These are phyloP conservation scores for Brachionus paranguensis DNA, from an alignment of 1,140 invertebrate species.

Conservation along the genomic window DNA sequence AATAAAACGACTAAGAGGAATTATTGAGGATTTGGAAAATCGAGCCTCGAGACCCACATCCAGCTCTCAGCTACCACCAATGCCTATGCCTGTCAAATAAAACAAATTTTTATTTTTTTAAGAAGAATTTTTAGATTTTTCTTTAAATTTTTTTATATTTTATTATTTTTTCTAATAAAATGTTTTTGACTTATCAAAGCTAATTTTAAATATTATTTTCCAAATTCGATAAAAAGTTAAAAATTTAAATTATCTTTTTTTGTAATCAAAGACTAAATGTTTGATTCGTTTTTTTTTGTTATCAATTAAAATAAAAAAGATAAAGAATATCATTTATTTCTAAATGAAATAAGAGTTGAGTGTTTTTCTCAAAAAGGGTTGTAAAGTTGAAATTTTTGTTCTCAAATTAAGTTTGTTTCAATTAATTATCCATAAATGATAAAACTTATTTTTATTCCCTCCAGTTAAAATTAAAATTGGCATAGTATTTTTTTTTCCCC, in stretches of 20 bases:
- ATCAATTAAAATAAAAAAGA: background rate
- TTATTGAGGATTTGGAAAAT: slow-evolving; percentile 27
- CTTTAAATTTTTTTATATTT: background rate
- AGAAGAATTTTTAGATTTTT: background rate
- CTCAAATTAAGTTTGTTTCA: too few species aligned
- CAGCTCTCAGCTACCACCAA: slow-evolving; percentile 26
- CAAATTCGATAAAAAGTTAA: too few species aligned
- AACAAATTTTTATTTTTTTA: background rate
- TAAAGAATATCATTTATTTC: too few species aligned
- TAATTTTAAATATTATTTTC: background rate
- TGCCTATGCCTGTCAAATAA: slow-evolving; percentile 38
- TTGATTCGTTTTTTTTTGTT: background rate
- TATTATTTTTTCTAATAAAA: background rate
- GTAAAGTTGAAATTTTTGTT: too few species aligned
- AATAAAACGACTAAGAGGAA: slow-evolving; percentile 47
- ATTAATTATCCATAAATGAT: too few species aligned
- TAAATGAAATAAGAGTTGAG: too few species aligned
- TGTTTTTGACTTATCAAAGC: background rate
- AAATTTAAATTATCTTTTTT: background rate
- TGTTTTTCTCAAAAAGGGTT: too few species aligned
- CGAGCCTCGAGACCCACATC: slow-evolving; percentile 17
- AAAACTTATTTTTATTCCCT: too few species aligned
- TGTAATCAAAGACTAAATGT: background rate
- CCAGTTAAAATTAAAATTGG: too few species aligned
- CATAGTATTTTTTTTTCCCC: too few species aligned